Base-by-base conservation (phyloP, 53 echinoderm and acorn worm species). In the Stichopus horrens region DNA sequence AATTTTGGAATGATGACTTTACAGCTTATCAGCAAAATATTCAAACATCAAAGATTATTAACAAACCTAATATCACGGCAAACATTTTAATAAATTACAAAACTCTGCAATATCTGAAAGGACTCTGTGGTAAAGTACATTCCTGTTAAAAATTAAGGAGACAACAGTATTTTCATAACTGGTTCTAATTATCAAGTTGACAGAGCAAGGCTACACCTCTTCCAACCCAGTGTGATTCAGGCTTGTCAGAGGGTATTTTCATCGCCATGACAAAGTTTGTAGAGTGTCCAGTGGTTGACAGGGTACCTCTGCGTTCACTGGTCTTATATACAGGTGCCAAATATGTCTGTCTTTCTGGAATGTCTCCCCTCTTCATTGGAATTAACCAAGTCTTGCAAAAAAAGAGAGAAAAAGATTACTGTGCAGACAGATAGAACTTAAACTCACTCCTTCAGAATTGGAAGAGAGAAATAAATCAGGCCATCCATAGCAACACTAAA, bases 161-260 rank as follows among this genome's bases (percentile, higher is more conserved):
- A 37, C 37, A 37, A 37, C 37, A 37, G 37, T 37, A 37, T 37
- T 37, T 37, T 37, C 37, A 37, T 37, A 37, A 37, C 37, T 37
- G 37, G 37, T 37, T 37, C 88, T 95, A 97, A 74, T 89, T 97
- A 82, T 97, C 97, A 2, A 97, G 88, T 89, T 97, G 97, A 81
- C 97, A 97, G 80, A 97, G 95, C 74, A 97, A 90, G 53, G 97
- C 97, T n/a, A 95, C 97, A 55, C 97, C 97, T 60, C 97, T 91
- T 7, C 93, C 97, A 19, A 97, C 92, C 97, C 97, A 97, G 82
- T 95, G 95, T 59, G 90, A 90, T 20, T 91, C 57, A n/a, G 97
- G 97, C 74, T 89, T 89, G 18, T 97, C 97, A 4, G 97, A 95
- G 0, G 97, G 97, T 83, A 97, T 87, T 90, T 90, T 90, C 86